A percentile compares a stretch with the other conserved stretches of the same genome.
phyloP scores from a whole-genome alignment of 2,113 vertebrate species.

The Lycaon pictus region DNA sequence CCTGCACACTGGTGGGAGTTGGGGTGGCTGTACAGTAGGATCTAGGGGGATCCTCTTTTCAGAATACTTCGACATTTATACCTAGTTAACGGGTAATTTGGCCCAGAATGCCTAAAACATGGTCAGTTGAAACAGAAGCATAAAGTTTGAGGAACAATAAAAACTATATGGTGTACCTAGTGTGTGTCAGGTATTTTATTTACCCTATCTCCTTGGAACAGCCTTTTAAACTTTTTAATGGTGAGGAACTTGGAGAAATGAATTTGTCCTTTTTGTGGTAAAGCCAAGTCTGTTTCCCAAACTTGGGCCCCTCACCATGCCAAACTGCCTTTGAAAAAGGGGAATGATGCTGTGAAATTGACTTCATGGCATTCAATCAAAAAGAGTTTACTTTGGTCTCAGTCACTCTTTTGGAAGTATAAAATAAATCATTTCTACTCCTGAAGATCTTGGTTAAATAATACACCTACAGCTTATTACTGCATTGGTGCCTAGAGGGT shows the following conservation, averaged over 20 bases:
- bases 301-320: background rate
- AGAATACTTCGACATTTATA: background rate
- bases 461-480: background rate
- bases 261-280: background rate
- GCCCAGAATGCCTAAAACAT: background rate
- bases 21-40: accelerated
- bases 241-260: background rate
- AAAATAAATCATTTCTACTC: background rate
- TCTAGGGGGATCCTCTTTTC: background rate
- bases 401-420: background rate
- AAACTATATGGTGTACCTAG: background rate
- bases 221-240: background rate
- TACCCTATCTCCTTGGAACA: background rate
- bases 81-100: background rate
- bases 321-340: background rate
- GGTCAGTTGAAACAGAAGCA: background rate
- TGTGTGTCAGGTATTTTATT: background rate
- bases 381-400: background rate
- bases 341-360: background rate
- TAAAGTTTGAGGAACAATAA: background rate
- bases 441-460: background rate
- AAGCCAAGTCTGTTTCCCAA: background rate
- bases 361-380: background rate
- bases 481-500: background rate
- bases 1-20: background rate